Percentiles rank a stretch among this genome's conserved stretches.
Evolutionary conservation across 2,797 vertebrate genomes (phyloP).

Genomic region (Sphenodon punctatus): DNA sequence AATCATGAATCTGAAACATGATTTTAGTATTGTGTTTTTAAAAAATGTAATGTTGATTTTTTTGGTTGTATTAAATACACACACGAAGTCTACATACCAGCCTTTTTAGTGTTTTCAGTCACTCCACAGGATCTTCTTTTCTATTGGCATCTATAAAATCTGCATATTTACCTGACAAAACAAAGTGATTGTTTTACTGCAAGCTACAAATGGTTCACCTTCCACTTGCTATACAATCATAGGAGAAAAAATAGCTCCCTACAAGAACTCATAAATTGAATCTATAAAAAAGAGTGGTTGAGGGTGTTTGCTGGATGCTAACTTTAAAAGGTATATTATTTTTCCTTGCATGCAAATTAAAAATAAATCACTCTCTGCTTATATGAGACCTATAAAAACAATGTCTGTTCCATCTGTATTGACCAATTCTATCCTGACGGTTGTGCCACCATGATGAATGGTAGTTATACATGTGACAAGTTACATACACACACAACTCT

Average conservation of each 20-base stretch:
- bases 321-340: not conserved
- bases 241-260: too few relatives aligned
- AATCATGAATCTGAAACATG: conserved; percentile 88
- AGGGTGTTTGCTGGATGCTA: not conserved
- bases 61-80: not conserved
- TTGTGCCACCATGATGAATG: not conserved
- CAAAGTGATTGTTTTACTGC: not conserved
- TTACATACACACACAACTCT: too few relatives aligned
- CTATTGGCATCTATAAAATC: conserved; percentile 97
- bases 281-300: too few relatives aligned
- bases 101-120: conserved; percentile 91
- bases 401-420: not conserved
- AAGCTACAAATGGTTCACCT: too few relatives aligned
- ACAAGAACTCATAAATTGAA: too few relatives aligned
- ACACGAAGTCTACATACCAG: conserved; percentile 82
- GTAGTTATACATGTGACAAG: not conserved
- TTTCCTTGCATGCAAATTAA: not conserved
- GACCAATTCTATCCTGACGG: not conserved
- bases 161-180: conserved; percentile 86
- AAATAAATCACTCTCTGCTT: not conserved
- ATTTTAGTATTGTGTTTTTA: conserved; percentile 34
- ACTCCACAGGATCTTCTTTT: conserved; percentile 90
- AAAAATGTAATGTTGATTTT: conserved; percentile 10
- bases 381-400: not conserved
- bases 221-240: too few relatives aligned